Percentiles rank a stretch among this genome's conserved stretches.
These are phyloP conservation scores for Myopa tessellatipennis DNA, from an alignment of 2,888 invertebrate species.

Conservation along the genomic window DNA sequence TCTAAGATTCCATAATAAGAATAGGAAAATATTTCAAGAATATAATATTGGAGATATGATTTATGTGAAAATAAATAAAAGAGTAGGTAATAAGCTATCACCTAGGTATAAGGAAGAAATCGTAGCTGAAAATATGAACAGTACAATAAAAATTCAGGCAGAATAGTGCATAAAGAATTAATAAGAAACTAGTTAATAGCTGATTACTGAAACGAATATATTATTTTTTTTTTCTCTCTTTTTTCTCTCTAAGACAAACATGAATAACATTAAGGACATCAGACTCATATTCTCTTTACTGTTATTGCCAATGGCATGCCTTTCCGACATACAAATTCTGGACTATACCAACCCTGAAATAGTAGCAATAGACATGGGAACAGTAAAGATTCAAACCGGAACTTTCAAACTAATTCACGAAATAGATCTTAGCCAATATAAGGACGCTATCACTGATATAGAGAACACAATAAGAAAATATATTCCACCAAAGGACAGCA, in stretches of 20 bases:
- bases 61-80: conserved; percentile 42
- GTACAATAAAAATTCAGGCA: background rate
- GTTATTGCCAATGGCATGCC: conserved; percentile 8
- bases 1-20: conserved; percentile 41
- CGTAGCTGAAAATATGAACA: conserved; percentile 36
- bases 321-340: conserved; percentile 21
- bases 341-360: conserved; percentile 28
- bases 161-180: background rate
- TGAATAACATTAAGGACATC: conserved; percentile 4
- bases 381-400: conserved; percentile 29
- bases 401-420: conserved; percentile 23
- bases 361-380: conserved; percentile 30
- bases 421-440: conserved; percentile 28
- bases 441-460: conserved; percentile 24
- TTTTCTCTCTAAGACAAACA: no score
- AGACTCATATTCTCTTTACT: conserved; percentile 8
- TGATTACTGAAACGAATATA: no score
- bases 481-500: conserved; percentile 21
- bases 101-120: conserved; percentile 43
- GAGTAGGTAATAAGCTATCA: conserved; percentile 42
- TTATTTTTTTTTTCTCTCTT: no score
- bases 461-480: conserved; percentile 17
- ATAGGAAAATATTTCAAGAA: conserved; percentile 39
- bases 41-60: conserved; percentile 41
- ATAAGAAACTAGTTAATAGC: background rate